These are phyloP conservation scores for Andricus quercusramuli DNA, from an alignment of 2,888 invertebrate genomes.

Conservation along the genomic window DNA sequence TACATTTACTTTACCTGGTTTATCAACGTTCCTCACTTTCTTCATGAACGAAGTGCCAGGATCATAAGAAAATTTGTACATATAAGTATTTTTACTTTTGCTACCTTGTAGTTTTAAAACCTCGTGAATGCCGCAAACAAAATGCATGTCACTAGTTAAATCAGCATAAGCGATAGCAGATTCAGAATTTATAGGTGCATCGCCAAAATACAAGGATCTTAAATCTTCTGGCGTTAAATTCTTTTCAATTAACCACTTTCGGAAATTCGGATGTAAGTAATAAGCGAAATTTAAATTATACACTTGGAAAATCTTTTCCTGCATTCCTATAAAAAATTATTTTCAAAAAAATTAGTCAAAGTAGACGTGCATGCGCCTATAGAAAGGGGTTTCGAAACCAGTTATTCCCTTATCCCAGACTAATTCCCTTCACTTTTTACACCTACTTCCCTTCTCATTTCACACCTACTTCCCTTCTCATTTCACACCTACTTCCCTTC, in stretches of 20 bases:
- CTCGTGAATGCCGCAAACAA: conserved; percentile 62
- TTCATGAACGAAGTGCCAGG: conserved; percentile 57
- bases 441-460: no score
- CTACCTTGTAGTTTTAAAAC: conserved; percentile 58
- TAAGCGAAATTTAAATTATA: conserved; percentile 55
- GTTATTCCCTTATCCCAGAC: no score
- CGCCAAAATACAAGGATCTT: conserved; percentile 63
- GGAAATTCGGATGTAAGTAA: conserved; percentile 48
- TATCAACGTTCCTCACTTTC: conserved; percentile 45
- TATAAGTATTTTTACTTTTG: conserved; percentile 58
- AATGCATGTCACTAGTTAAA: conserved; percentile 61
- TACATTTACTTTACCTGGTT: conserved; percentile 60
- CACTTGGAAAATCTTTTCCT: conserved; percentile 43
- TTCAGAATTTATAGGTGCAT: conserved; percentile 52
- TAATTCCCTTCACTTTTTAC: no score
- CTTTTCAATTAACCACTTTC: conserved; percentile 49
- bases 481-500: no score
- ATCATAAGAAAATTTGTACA: conserved; percentile 68
- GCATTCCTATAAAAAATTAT: conserved; percentile 43
- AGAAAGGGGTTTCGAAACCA: no score
- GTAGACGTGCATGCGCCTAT: no score
- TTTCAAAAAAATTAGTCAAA: background rate
- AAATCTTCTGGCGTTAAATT: conserved; percentile 58
- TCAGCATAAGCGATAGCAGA: conserved; percentile 54
- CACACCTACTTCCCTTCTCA: no score